Conservation (phyloP, 2,888 invertebrate species). For the Lasioglossum zephyrum region DNA sequence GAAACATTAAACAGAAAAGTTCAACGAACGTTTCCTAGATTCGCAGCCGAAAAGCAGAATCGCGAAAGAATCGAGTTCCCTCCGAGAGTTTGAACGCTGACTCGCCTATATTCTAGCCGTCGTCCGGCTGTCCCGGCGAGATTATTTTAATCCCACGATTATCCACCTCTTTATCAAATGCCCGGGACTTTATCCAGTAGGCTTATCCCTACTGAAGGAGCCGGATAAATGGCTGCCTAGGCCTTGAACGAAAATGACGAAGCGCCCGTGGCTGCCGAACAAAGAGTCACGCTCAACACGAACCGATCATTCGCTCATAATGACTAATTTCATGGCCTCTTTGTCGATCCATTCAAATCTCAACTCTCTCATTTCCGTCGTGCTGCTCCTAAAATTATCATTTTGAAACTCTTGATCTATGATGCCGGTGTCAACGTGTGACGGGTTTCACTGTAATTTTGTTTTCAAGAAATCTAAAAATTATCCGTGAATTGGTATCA, state of each 20-base stretch:
- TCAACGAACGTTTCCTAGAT: background rate
- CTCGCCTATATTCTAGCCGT: conserved; percentile 41
- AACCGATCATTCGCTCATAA: conserved; percentile 6
- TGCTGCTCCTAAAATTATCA: background rate
- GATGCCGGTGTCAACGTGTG: too few relatives aligned
- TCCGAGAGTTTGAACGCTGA: conserved; percentile 8
- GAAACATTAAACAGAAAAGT: background rate
- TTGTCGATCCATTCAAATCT: background rate
- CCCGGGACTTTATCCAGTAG: conserved; percentile 42
- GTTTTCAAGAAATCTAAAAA: too few relatives aligned
- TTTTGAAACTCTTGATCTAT: background rate
- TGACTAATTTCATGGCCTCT: conserved; percentile 3
- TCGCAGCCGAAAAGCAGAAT: background rate
- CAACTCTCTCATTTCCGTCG: background rate
- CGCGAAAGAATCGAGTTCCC: background rate
- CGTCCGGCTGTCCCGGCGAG: conserved; percentile 62
- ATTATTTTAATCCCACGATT: conserved; percentile 76
- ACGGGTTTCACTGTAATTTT: too few relatives aligned
- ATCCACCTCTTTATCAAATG: conserved; percentile 63
- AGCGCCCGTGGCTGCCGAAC: conserved; percentile 21
- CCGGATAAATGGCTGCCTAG: conserved; percentile 49
- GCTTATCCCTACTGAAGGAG: conserved; percentile 37
- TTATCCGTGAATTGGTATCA: too few relatives aligned
- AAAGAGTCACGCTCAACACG: conserved; percentile 10
- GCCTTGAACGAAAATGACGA: conserved; percentile 49